Percentiles rank a stretch among this genome's conserved stretches.
Conservation (phyloP, 2,888 invertebrate genomes). For the Dasysyrphus albostriatus region DNA sequence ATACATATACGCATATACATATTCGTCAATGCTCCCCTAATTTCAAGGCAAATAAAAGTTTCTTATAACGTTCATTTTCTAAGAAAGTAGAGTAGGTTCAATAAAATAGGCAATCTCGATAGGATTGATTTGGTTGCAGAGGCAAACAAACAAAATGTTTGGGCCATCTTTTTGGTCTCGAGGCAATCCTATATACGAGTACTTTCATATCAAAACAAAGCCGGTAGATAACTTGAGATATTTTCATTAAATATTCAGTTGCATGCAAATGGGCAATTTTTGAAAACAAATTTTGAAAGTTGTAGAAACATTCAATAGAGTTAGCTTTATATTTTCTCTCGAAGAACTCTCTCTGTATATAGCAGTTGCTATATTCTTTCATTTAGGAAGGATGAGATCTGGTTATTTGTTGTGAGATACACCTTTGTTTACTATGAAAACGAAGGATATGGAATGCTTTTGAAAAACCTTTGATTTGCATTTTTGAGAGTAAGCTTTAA, state of each 20-base stretch:
- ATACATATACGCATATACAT: too few species aligned
- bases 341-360: not conserved
- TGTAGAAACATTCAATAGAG: constrained; percentile 13
- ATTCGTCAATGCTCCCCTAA: too few species aligned
- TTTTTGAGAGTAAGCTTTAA: constrained; percentile 39
- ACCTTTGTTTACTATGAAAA: not conserved
- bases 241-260: constrained; percentile 48
- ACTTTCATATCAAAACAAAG: not conserved
- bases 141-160: not conserved
- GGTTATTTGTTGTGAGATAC: constrained; percentile 12
- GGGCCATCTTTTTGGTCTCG: not conserved
- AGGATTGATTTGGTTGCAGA: not conserved
- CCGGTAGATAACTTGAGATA: not conserved
- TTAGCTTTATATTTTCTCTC: not conserved
- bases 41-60: not conserved
- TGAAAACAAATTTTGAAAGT: constrained; percentile 34
- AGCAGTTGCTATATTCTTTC: constrained; percentile 36
- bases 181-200: not conserved
- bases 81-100: not conserved
- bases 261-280: constrained; percentile 43
- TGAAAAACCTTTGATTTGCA: constrained; percentile 31
- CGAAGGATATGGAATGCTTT: not conserved
- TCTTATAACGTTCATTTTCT: not conserved
- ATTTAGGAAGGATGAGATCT: constrained; percentile 24
- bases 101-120: not conserved